Evolutionary conservation across 2,797 vertebrate species (phyloP).

Genomic region (Lacerta bilineata): DNA sequence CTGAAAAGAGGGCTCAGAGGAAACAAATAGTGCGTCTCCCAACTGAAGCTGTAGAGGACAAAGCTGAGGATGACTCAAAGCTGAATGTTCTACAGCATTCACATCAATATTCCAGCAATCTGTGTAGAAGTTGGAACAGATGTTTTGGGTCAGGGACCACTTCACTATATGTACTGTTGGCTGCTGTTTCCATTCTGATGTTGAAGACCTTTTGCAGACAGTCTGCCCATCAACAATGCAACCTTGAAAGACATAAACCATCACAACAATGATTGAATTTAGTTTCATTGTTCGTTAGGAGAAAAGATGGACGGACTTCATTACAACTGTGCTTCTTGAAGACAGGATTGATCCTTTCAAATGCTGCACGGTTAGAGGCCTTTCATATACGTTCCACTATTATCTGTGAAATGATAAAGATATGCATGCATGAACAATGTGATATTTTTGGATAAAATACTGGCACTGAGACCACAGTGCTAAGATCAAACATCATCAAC

Average conservation of each 20-base stretch:
- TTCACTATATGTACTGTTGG: slow-evolving; percentile 76
- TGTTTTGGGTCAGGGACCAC: slow-evolving; percentile 83
- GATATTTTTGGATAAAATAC: neutral
- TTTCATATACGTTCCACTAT: slow-evolving; percentile 27
- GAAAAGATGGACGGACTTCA: neutral
- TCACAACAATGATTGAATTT: slow-evolving; percentile 6
- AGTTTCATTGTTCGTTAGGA: slow-evolving; percentile 42
- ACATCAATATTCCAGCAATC: slow-evolving; percentile 81
- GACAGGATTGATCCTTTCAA: neutral
- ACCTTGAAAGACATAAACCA: slow-evolving; percentile 50
- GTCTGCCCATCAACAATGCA: slow-evolving; percentile 68
- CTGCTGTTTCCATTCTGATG: slow-evolving; percentile 79
- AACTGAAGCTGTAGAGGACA: slow-evolving; percentile 88
- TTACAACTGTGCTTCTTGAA: slow-evolving; percentile 23
- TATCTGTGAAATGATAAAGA: slow-evolving; percentile 44
- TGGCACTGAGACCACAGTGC: neutral
- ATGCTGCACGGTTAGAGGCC: neutral
- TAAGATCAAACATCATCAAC: neutral
- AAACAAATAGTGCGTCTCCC: slow-evolving; percentile 84
- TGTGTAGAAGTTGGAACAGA: slow-evolving; percentile 74
- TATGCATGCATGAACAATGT: slow-evolving; percentile 6
- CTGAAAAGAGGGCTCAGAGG: slow-evolving; percentile 77
- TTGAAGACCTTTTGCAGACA: slow-evolving; percentile 74
- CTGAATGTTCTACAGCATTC: slow-evolving; percentile 44
- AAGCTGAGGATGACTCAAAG: slow-evolving; percentile 81